Conservation (phyloP, 2,797 vertebrate genomes). For the Pseudocheirus occidentalis region DNA sequence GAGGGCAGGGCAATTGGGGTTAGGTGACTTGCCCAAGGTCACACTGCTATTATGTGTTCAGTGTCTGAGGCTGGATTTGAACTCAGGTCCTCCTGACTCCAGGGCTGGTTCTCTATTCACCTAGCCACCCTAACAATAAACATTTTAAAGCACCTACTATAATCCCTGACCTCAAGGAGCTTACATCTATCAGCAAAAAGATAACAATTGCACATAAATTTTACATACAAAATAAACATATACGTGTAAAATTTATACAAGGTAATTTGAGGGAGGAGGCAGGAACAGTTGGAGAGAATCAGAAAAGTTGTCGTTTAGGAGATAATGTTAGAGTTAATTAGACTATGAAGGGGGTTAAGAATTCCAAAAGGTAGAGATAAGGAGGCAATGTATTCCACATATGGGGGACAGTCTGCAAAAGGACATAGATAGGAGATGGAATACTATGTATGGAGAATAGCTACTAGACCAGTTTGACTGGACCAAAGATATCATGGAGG, state of each 20-base stretch:
- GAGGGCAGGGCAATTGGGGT: too few relatives aligned
- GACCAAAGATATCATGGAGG: background rate
- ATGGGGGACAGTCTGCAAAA: background rate
- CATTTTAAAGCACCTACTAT: background rate
- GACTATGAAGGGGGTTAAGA: background rate
- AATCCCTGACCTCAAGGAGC: background rate
- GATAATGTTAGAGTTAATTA: background rate
- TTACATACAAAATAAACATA: background rate
- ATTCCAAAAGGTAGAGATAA: background rate
- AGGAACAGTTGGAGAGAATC: background rate
- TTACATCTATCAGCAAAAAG: background rate
- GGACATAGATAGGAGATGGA: background rate
- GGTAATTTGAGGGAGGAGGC: background rate
- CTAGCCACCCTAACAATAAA: background rate
- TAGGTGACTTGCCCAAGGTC: too few relatives aligned
- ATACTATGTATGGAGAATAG: background rate
- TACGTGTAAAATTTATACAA: background rate
- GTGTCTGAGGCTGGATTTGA: too few relatives aligned
- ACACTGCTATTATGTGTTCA: too few relatives aligned
- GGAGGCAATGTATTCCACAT: background rate
- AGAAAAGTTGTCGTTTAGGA: background rate
- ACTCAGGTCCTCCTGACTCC: too few relatives aligned
- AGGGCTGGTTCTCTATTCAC: too few relatives aligned
- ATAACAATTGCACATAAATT: background rate
- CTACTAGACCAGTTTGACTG: background rate